Percentiles rank a stretch among this genome's conserved stretches.
Evolutionary conservation across 2,888 invertebrate species (phyloP).

Genomic region (Hypercompe scribonia): DNA sequence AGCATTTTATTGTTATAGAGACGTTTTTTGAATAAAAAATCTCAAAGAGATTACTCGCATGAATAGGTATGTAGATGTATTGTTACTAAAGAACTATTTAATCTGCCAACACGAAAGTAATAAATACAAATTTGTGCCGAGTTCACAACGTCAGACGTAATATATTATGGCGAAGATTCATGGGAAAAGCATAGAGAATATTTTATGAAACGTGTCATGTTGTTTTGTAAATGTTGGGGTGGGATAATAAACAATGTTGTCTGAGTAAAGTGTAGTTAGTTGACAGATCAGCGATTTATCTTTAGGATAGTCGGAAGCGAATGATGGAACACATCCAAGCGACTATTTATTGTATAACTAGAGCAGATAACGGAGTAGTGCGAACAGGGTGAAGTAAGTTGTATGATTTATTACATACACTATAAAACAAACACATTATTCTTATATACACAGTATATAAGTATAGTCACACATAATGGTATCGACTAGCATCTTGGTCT

Average conservation of each 20-base stretch:
- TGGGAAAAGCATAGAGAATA: slow-evolving; percentile 18
- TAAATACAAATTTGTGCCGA: slow-evolving; percentile 27
- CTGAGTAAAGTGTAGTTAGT: slow-evolving; percentile 17
- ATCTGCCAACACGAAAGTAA: slow-evolving; percentile 40
- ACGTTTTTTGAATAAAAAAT: slow-evolving; percentile 21
- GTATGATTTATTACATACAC: background rate
- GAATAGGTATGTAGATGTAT: slow-evolving; percentile 32
- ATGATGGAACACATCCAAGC: slow-evolving; percentile 41
- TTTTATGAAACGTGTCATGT: slow-evolving; percentile 23
- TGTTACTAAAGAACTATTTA: slow-evolving; percentile 40
- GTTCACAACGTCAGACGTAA: slow-evolving; percentile 29
- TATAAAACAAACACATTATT: too few species aligned
- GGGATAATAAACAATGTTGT: slow-evolving; percentile 23
- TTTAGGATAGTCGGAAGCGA: slow-evolving; percentile 29
- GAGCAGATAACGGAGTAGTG: slow-evolving; percentile 22
- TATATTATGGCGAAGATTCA: slow-evolving; percentile 23
- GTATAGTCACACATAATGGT: too few species aligned
- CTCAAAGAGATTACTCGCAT: slow-evolving; percentile 41
- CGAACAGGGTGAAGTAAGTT: slow-evolving; percentile 8
- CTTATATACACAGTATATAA: too few species aligned
- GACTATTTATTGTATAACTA: slow-evolving; percentile 32
- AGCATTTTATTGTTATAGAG: slow-evolving; percentile 34
- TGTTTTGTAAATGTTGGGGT: slow-evolving; percentile 22
- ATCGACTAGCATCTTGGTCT: too few species aligned
- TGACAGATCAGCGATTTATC: slow-evolving; percentile 38